Evolutionary conservation across 2,888 invertebrate species (phyloP).

Genomic region (Tiliacea aurago): DNA sequence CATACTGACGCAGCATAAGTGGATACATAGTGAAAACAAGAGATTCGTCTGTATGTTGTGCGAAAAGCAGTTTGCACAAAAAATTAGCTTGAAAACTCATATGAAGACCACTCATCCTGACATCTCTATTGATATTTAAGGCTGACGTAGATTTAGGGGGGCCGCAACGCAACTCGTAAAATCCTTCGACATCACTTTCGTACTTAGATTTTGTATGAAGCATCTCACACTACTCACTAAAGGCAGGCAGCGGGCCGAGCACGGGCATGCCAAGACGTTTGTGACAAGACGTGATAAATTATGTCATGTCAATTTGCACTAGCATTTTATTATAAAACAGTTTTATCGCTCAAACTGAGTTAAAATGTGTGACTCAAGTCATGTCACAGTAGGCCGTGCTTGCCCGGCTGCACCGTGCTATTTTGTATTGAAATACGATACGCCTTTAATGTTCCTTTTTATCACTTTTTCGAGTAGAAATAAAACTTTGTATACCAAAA

Average conservation of each 20-base stretch:
- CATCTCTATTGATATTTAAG: conserved; percentile 58
- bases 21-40: conserved; percentile 83
- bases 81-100: conserved; percentile 81
- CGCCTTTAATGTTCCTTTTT: not conserved
- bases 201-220: not conserved
- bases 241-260: too few species aligned
- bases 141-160: not conserved
- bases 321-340: too few species aligned
- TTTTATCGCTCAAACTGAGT: too few species aligned
- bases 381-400: too few species aligned
- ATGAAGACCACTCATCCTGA: conserved; percentile 79
- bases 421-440: conserved; percentile 6
- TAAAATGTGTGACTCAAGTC: too few species aligned
- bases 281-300: too few species aligned
- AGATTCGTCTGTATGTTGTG: conserved; percentile 80
- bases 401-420: too few species aligned
- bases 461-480: conserved; percentile 11
- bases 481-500: conserved; percentile 28
- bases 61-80: conserved; percentile 83
- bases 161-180: not conserved
- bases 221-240: too few species aligned
- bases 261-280: too few species aligned
- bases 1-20: conserved; percentile 83
- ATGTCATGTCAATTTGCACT: too few species aligned
- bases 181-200: not conserved